Evolutionary conservation across 1,140 invertebrate genomes (phyloP).

Genomic region (Tachypleus tridentatus): DNA sequence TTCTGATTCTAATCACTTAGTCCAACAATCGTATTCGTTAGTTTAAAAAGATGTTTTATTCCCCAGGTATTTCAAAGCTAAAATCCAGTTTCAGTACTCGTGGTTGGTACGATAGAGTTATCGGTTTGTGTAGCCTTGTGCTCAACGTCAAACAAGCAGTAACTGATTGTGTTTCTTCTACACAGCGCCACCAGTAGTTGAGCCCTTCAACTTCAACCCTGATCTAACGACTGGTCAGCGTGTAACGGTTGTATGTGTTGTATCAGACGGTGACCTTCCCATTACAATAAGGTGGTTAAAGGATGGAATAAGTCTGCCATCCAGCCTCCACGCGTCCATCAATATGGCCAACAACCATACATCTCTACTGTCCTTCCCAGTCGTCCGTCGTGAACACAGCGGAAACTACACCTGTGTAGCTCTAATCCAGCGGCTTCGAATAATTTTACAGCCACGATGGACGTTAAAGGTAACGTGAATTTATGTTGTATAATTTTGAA

Average conservation of each 20-base stretch:
- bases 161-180: no score
- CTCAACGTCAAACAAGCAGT: no score
- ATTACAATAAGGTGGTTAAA: constrained; percentile 35
- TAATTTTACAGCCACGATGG: constrained; percentile 33
- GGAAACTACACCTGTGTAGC: constrained; percentile 40
- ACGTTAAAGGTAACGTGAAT: constrained; percentile 32
- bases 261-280: constrained; percentile 36
- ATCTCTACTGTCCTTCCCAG: constrained; percentile 22
- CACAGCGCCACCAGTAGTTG: constrained; percentile 54
- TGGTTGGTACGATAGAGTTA: no score
- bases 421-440: constrained; percentile 32
- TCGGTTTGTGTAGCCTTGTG: no score
- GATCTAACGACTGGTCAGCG: constrained; percentile 49
- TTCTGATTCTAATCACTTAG: no score
- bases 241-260: constrained; percentile 45
- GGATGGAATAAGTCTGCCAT: constrained; percentile 37
- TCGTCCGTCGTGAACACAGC: constrained; percentile 32
- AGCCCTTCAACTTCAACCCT: constrained; percentile 49
- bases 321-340: constrained; percentile 31
- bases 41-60: no score
- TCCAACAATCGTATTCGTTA: no score
- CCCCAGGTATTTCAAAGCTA: no score
- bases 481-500: neutral
- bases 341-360: constrained; percentile 19
- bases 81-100: no score